Evolutionary conservation across 2,888 invertebrate species (phyloP).

Genomic region (Lycaena phlaeas): DNA sequence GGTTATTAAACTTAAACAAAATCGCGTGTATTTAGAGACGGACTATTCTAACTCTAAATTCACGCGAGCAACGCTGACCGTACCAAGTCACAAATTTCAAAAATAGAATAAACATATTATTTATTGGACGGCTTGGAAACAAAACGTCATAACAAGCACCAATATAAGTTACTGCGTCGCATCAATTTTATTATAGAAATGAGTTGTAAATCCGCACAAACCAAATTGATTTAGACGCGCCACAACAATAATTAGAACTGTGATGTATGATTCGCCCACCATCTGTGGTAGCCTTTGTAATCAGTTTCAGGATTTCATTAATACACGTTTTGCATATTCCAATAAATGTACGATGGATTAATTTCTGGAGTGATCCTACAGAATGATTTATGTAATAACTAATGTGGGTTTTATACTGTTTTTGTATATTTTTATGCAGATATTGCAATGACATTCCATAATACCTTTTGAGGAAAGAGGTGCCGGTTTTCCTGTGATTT

Average conservation of each 20-base stretch:
- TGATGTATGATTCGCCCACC: slow-evolving; percentile 30
- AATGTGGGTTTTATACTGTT: neutral
- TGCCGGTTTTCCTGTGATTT: no score
- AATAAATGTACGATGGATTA: slow-evolving; percentile 6
- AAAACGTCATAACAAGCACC: slow-evolving; percentile 44
- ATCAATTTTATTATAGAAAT: slow-evolving; percentile 48
- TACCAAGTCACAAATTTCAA: neutral
- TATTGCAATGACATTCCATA: no score
- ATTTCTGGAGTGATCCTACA: neutral
- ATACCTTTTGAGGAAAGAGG: no score
- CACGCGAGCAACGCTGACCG: neutral
- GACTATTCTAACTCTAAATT: no score
- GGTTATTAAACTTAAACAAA: no score
- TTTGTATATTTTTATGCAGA: slow-evolving; percentile 2
- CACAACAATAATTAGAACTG: slow-evolving; percentile 52
- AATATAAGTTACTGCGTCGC: slow-evolving; percentile 46
- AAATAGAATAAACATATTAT: slow-evolving; percentile 15
- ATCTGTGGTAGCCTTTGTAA: slow-evolving; percentile 22
- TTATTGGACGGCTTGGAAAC: slow-evolving; percentile 18
- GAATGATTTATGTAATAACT: slow-evolving; percentile 3
- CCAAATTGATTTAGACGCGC: slow-evolving; percentile 54
- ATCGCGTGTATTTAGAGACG: no score
- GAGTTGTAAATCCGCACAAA: slow-evolving; percentile 40
- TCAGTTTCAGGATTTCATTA: slow-evolving; percentile 14
- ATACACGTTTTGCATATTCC: slow-evolving; percentile 12